Evolutionary conservation across 2,113 vertebrate genomes (phyloP), one percentile per base, ranked within the genome.

Genomic region (Peromyscus polionotus): DNA sequence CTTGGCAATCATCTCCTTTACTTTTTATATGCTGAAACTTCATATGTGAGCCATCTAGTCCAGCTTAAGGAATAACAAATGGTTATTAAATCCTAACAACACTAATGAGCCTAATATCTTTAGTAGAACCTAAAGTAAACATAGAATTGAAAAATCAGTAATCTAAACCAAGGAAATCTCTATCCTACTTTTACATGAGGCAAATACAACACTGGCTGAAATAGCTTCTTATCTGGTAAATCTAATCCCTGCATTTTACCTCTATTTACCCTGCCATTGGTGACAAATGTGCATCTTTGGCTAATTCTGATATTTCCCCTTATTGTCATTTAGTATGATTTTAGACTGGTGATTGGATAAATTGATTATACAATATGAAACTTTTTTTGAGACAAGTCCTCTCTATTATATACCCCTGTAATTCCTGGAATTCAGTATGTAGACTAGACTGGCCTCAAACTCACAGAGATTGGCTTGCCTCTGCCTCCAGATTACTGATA

Each of bases 111-210:
- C 85, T 90, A n/a, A 70, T 59, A 24, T 75, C 42, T 80, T n/a
- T 83, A 57, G 1, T 51, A 33, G 9, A 59, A 13, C 11, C 42
- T 93, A 54, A 93, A 73, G 9, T 67, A 11, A 22, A 85, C 86
- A 42, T 86, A 88, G 26, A 93, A 4, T 85, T 94, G 68, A 96
- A 91, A 80, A 83, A 73, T 90, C 48, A 59, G 79, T 88, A 14
- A 93, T 91, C 26, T 51, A 5, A 96, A 88, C 39, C 9, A 63
- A 94, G 86, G 31, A 95, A 95, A 95, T 94, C 28, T 17, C 86
- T 39, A 54, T 91, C 3, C 45, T 48, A 33, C 7, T 42, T 42
- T 92, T 57, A 86, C 24, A 86, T 76, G 22, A 94, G 26, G 86
- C 67, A 92, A 88, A 9, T 61, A 90, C 4, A 88, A 93, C 57